Evolutionary conservation across 1,140 invertebrate genomes (phyloP).

Genomic region (Brachystomella parvula): DNA sequence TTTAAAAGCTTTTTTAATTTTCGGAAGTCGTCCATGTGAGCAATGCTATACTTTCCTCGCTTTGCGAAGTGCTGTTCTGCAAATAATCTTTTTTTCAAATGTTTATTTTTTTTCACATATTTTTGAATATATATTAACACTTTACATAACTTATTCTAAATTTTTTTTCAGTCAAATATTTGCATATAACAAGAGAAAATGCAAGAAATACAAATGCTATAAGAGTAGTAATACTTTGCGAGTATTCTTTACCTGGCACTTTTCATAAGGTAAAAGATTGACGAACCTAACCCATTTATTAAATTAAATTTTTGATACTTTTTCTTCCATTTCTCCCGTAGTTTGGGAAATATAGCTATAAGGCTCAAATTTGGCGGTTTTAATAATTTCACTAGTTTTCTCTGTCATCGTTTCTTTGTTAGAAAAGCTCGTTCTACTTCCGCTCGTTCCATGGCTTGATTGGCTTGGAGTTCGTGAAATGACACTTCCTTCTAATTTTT

Average conservation of each 20-base stretch:
- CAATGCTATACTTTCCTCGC: no score
- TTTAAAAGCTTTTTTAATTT: no score
- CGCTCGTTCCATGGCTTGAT: constrained; percentile 4
- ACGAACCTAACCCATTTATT: not conserved
- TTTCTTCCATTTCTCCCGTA: constrained; percentile 16
- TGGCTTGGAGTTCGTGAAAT: not conserved
- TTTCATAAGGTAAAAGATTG: no score
- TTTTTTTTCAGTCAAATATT: not conserved
- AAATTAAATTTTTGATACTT: constrained; percentile 25
- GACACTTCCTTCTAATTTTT: not conserved
- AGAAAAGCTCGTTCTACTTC: constrained; percentile 22
- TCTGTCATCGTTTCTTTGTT: constrained; percentile 27
- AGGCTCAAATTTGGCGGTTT: not conserved
- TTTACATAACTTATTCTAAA: constrained; percentile 5
- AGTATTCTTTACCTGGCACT: no score
- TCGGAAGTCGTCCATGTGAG: no score
- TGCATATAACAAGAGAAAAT: not conserved
- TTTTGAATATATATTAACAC: constrained; percentile 25
- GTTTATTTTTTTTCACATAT: no score
- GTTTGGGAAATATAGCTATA: constrained; percentile 2
- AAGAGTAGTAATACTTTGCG: constrained; percentile 3
- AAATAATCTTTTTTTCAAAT: no score
- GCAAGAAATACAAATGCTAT: not conserved
- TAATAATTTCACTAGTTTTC: constrained; percentile 5
- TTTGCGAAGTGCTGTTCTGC: no score